Evolutionary conservation across 2,113 vertebrate genomes (phyloP).

Genomic region (Pteronura brasiliensis): DNA sequence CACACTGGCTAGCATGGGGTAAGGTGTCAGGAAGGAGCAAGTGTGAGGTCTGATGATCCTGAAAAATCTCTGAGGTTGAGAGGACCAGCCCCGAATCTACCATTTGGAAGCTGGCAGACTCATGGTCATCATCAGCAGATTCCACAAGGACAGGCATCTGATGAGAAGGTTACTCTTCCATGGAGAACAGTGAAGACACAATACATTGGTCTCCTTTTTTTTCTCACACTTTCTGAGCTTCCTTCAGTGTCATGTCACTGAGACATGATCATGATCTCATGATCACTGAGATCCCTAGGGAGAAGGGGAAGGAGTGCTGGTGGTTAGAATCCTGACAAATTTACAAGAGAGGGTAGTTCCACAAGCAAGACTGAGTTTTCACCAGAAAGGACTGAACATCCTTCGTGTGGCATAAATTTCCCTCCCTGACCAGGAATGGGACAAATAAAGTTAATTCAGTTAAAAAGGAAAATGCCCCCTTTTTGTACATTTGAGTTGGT

Average conservation of each 20-base stretch:
- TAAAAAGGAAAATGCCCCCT: neutral
- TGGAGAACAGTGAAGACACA: neutral
- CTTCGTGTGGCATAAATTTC: neutral
- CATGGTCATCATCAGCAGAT: too few species aligned
- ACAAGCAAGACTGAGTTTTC: neutral
- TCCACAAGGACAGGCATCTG: neutral
- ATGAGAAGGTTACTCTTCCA: neutral
- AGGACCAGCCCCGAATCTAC: neutral
- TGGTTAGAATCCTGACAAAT: neutral
- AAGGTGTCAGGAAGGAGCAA: neutral
- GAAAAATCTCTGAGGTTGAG: neutral
- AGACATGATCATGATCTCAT: too few species aligned
- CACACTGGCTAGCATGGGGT: rapidly evolving
- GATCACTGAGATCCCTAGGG: neutral
- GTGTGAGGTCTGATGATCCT: neutral
- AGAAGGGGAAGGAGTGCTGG: neutral
- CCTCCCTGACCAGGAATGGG: neutral
- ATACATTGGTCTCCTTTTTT: neutral
- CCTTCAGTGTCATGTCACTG: neutral
- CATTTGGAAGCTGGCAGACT: neutral
- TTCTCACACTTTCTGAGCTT: neutral
- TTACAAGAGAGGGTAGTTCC: neutral
- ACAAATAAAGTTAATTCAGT: neutral
- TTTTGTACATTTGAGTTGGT: neutral
- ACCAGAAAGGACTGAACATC: neutral